Conservation (phyloP, 2,113 vertebrate genomes). For the Formicarius rufipectus region DNA sequence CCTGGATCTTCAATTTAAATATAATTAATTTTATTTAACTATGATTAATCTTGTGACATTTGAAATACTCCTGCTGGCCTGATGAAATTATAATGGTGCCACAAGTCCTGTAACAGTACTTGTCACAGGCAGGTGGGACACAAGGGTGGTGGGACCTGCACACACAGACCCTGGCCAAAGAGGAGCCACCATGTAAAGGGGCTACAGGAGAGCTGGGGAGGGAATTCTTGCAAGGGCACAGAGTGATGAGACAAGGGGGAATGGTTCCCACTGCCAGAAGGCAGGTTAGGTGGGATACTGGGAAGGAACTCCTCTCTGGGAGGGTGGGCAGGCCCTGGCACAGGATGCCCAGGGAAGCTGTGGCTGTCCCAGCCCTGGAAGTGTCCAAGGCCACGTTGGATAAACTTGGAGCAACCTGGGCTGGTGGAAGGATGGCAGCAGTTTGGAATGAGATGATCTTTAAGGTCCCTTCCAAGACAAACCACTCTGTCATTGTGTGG, state of each 20-base stretch:
- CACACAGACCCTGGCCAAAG: background rate
- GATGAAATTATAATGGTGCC: fast-evolving
- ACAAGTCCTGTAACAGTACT: too few relatives aligned
- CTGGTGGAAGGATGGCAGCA: background rate
- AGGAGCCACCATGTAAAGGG: background rate
- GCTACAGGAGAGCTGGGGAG: background rate
- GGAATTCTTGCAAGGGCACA: background rate
- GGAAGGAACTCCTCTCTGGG: background rate
- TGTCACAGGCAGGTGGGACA: background rate
- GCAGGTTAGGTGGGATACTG: background rate
- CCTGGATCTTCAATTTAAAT: background rate
- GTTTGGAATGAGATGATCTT: background rate
- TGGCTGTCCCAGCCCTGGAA: background rate
- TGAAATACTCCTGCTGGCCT: background rate
- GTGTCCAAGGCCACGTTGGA: background rate
- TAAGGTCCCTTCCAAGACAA: background rate
- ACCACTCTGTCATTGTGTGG: background rate
- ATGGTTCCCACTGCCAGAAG: background rate
- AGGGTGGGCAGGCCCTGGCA: background rate
- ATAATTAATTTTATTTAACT: background rate
- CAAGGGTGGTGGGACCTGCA: background rate
- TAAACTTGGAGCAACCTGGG: fast-evolving
- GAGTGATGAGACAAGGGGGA: background rate
- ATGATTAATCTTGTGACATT: background rate
- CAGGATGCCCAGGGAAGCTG: background rate